A percentile compares a stretch with the other conserved stretches of the same genome.
These are phyloP conservation scores for Peromyscus maniculatus DNA, from an alignment of 2,113 vertebrate genomes.

Conservation along the genomic window DNA sequence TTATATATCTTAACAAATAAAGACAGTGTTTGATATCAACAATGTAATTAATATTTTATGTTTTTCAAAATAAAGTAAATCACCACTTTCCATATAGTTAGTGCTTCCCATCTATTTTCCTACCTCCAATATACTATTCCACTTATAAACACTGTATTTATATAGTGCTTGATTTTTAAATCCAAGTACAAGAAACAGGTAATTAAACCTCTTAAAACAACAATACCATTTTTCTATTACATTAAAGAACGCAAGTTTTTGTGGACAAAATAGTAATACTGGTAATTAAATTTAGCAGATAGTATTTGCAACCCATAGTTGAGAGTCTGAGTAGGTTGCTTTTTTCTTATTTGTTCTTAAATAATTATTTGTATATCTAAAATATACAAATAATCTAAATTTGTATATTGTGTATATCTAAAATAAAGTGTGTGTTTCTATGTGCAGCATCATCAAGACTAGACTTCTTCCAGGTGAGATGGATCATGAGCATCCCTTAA, in stretches of 20 bases:
- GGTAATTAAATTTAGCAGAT: background rate
- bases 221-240: background rate
- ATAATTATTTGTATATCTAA: background rate
- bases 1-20: background rate
- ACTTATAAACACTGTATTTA: background rate
- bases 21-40: background rate
- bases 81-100: background rate
- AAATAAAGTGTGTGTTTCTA: background rate
- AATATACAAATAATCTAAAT: too few species aligned
- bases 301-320: background rate
- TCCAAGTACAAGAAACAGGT: background rate
- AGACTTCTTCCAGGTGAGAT: background rate
- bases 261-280: background rate
- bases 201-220: background rate
- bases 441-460: background rate
- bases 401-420: background rate
- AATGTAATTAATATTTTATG: background rate
- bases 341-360: background rate
- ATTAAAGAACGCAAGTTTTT: background rate
- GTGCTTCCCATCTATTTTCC: background rate
- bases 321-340: background rate
- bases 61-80: background rate
- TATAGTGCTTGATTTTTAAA: background rate
- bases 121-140: background rate
- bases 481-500: background rate